Percentiles rank a stretch among this genome's conserved stretches.
Conservation (phyloP, 2,797 vertebrate species). For the Anabacerthia variegaticeps region DNA sequence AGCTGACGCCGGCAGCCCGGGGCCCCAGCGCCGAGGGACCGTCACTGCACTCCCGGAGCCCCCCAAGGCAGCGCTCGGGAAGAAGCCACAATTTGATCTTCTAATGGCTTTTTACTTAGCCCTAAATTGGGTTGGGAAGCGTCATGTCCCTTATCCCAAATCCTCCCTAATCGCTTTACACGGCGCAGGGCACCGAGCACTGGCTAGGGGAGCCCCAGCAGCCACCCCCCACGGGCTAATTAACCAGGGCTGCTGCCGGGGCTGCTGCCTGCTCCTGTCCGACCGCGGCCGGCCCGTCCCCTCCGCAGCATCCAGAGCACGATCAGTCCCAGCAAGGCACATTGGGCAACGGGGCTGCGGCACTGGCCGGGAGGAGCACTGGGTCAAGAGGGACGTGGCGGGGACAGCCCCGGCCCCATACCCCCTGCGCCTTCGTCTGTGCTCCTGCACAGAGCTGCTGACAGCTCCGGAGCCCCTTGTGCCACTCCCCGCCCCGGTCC, state of each 20-base stretch:
- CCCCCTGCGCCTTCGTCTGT: fast-evolving
- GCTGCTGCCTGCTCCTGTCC: not conserved
- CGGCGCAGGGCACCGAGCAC: not conserved
- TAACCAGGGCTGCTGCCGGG: not conserved
- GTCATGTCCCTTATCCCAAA: conserved; percentile 8
- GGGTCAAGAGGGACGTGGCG: fast-evolving
- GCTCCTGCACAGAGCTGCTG: not conserved
- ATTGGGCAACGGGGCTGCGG: not conserved
- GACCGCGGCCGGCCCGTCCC: not conserved
- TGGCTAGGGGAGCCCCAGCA: not conserved
- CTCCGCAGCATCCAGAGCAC: not conserved
- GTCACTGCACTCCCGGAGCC: not conserved
- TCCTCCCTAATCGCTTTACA: not conserved
- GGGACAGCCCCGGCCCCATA: not conserved
- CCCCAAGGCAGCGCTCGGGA: not conserved
- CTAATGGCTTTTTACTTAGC: conserved; percentile 28
- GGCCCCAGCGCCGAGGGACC: not conserved
- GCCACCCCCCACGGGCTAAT: not conserved
- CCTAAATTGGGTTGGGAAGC: conserved; percentile 35
- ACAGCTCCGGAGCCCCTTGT: not conserved
- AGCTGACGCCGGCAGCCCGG: fast-evolving
- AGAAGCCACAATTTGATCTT: not conserved
- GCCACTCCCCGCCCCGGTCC: fast-evolving
- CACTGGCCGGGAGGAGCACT: not conserved
- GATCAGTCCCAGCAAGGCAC: not conserved